Evolutionary conservation across 1,140 invertebrate genomes (phyloP), one percentile per base, ranked within the genome.

Genomic region (Galendromus occidentalis): DNA sequence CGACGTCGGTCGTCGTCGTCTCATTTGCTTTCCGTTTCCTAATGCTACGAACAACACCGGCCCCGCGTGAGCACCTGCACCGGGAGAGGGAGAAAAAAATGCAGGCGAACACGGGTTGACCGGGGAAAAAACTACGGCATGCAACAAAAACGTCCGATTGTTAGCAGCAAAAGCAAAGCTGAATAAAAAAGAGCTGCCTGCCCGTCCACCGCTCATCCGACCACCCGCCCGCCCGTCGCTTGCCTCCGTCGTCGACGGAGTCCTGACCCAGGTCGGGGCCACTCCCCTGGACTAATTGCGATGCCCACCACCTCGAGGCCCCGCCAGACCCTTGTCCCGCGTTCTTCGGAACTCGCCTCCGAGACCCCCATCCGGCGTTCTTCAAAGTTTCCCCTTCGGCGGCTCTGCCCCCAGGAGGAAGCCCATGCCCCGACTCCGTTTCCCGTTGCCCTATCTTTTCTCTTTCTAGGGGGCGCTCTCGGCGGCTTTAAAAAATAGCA

Each of bases 401-500:
- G 4, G 33, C 9, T 39, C 4, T 39, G 33, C 4, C 33, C 33
- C 33, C n/a, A n/a, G 45, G 28, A 47, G 45, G 28, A 14, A 18
- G 28, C 45, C 45, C 51, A 6, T 9, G n/a, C 25, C 22, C 51
- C 51, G 14, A 25, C 14, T 59, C 25, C 9, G 51, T 25, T 33
- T 33, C 51, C 51, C 51, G 25, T 29, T 14, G 14, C 51, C 14
- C 51, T 33, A 20, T 14, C 14, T 25, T 22, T 25, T 17, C 51
- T 59, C 51, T 59, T 12, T 33, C 51, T 59, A 59, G 51, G 51
- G 51, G 51, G 51, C 51, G 51, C 51, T 59, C 25, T 33, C 33
- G 22, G 51, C 51, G 51, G 51, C 51, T 59, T 59, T 59, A 59
- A 59, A 59, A 59, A 59, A 59, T 59, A 59, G 51, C 51, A 59